Conservation (phyloP, 2,797 vertebrate genomes). For the Hafferia zeledoni region DNA sequence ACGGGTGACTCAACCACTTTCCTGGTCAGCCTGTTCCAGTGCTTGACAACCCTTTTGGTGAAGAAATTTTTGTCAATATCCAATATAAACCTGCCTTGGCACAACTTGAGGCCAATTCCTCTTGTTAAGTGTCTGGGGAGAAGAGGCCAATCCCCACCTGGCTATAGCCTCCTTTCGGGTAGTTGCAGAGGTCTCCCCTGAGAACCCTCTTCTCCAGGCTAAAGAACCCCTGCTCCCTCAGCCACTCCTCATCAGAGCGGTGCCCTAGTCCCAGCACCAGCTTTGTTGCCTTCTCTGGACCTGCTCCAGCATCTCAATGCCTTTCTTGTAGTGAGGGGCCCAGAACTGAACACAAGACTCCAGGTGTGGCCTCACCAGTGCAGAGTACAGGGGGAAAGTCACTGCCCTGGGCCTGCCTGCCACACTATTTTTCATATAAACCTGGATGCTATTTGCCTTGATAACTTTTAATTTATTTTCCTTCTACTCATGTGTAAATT, state of each 20-base stretch:
- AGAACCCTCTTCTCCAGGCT: not conserved
- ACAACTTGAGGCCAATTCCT: not conserved
- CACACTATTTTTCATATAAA: not conserved
- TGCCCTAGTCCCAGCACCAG: not conserved
- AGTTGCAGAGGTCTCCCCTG: not conserved
- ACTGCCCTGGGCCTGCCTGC: not conserved
- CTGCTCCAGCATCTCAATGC: not conserved
- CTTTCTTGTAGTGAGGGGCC: not conserved
- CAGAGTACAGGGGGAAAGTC: not conserved
- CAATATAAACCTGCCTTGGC: not conserved
- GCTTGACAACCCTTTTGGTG: not conserved
- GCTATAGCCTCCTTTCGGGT: not conserved
- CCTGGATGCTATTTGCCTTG: not conserved
- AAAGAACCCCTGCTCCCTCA: not conserved
- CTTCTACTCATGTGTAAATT: not conserved
- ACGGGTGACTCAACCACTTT: not conserved
- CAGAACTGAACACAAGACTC: not conserved
- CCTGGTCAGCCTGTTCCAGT: not conserved
- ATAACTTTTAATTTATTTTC: not conserved
- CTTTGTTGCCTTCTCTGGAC: not conserved
- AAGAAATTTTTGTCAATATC: not conserved
- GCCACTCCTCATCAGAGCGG: not conserved
- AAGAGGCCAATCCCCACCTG: not conserved
- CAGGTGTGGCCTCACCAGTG: not conserved
- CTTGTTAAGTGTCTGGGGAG: not conserved